These are phyloP conservation scores for Rostratula benghalensis DNA, from an alignment of 2,113 vertebrate species.

Conservation along the genomic window DNA sequence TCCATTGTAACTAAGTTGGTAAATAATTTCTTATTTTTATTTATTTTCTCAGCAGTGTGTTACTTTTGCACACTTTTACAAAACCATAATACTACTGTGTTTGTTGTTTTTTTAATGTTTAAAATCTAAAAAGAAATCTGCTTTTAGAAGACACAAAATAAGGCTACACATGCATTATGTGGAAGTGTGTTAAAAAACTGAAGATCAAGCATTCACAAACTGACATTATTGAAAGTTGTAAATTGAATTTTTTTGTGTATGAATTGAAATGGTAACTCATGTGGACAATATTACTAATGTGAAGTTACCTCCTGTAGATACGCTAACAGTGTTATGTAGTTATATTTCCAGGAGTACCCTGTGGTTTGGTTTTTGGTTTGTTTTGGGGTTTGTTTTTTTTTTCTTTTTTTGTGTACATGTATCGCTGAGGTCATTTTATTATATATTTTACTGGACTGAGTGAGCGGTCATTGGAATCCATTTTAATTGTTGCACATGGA, in stretches of 20 bases:
- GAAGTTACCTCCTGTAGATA: slow-evolving; percentile 81
- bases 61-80: slow-evolving; percentile 74
- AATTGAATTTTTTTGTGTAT: slow-evolving; percentile 69
- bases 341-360: slow-evolving; percentile 77
- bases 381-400: slow-evolving; percentile 7
- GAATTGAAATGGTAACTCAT: slow-evolving; percentile 70
- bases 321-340: slow-evolving; percentile 80
- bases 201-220: slow-evolving; percentile 70
- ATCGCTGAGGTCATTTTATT: slow-evolving; percentile 69
- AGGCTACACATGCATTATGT: slow-evolving; percentile 38
- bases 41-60: slow-evolving; percentile 74
- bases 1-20: slow-evolving; percentile 35
- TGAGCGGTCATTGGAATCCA: slow-evolving; percentile 79
- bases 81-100: slow-evolving; percentile 77
- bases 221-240: slow-evolving; percentile 67
- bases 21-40: slow-evolving; percentile 60
- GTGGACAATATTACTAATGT: slow-evolving; percentile 69
- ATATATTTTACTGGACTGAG: slow-evolving; percentile 81
- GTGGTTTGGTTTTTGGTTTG: slow-evolving; percentile 61
- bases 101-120: slow-evolving; percentile 59
- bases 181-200: slow-evolving; percentile 51
- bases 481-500: slow-evolving; percentile 80
- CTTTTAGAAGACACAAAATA: slow-evolving; percentile 57
- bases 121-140: slow-evolving; percentile 55
- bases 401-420: slow-evolving; percentile 75